Conservation (phyloP, 2,797 vertebrate genomes). For the Zenarchopterus dispar region DNA sequence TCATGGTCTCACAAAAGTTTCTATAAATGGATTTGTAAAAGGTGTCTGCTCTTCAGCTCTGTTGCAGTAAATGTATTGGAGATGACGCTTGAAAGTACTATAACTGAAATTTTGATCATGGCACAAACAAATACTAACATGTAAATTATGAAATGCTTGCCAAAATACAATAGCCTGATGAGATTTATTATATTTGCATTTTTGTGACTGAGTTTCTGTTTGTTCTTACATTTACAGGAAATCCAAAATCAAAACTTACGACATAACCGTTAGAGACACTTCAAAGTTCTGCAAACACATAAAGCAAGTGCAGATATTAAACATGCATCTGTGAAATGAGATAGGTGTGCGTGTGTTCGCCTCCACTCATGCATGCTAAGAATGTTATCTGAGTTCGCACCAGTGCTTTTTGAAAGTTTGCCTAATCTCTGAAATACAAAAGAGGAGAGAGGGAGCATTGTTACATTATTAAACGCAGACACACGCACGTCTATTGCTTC, state of each 20-base stretch:
- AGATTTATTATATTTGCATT: background rate
- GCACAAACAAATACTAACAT: background rate
- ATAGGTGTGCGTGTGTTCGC: background rate
- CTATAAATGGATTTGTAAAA: too few relatives aligned
- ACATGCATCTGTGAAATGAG: constrained; percentile 26
- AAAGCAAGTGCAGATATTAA: constrained; percentile 25
- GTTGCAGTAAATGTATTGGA: too few relatives aligned
- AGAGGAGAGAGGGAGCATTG: constrained; percentile 47
- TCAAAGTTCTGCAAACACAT: constrained; percentile 31
- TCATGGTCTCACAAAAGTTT: too few relatives aligned
- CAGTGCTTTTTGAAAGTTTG: constrained; percentile 53
- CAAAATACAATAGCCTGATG: constrained; percentile 2
- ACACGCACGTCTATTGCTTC: constrained; percentile 36
- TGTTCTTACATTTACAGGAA: background rate
- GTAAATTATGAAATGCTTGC: constrained; percentile 4
- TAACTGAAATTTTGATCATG: too few relatives aligned
- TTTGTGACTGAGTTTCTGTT: background rate
- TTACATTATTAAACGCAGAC: constrained; percentile 69
- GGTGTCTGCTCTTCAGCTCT: too few relatives aligned
- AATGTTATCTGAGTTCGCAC: constrained; percentile 30
- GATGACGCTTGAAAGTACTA: too few relatives aligned
- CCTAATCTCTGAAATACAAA: constrained; percentile 70
- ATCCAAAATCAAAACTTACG: background rate
- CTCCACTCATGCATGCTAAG: constrained; percentile 1
- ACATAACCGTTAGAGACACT: background rate